Conservation (phyloP, 2,797 vertebrate genomes). For the Syncerus caffer region DNA sequence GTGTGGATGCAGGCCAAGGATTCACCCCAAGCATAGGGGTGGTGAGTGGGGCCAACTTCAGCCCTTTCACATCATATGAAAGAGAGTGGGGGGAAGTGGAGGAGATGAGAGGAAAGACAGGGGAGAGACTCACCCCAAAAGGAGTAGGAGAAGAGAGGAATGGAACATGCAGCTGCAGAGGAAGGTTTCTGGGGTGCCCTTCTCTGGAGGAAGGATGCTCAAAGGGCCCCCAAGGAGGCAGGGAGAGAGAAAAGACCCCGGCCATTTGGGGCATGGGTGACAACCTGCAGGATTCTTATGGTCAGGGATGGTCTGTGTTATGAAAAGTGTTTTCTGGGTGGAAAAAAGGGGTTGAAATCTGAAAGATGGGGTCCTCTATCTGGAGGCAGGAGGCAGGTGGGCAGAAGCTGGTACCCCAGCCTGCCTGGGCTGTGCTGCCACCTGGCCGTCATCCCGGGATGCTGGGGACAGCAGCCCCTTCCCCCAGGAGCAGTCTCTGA, state of each 20-base stretch:
- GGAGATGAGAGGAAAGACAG: background rate
- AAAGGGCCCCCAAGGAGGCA: background rate
- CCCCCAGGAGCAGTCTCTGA: background rate
- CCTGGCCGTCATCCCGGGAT: background rate
- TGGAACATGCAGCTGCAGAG: too few relatives aligned
- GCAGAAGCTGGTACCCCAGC: background rate
- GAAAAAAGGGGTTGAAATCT: background rate
- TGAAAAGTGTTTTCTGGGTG: background rate
- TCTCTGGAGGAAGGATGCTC: background rate
- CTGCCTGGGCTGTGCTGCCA: background rate
- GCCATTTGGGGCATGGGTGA: background rate
- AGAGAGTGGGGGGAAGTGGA: background rate
- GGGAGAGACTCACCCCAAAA: background rate
- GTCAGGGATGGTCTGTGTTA: background rate
- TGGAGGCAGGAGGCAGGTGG: accelerated
- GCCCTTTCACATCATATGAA: background rate
- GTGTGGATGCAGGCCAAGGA: background rate
- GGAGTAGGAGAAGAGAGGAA: background rate
- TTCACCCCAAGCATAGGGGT: background rate
- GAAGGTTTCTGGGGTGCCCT: background rate
- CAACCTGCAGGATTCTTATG: background rate
- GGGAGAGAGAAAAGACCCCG: background rate
- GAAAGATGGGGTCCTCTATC: background rate
- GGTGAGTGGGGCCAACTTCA: background rate
- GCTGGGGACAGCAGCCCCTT: background rate